Evolutionary conservation across 1,140 invertebrate genomes (phyloP).

Genomic region (Cotesia chilonis): DNA sequence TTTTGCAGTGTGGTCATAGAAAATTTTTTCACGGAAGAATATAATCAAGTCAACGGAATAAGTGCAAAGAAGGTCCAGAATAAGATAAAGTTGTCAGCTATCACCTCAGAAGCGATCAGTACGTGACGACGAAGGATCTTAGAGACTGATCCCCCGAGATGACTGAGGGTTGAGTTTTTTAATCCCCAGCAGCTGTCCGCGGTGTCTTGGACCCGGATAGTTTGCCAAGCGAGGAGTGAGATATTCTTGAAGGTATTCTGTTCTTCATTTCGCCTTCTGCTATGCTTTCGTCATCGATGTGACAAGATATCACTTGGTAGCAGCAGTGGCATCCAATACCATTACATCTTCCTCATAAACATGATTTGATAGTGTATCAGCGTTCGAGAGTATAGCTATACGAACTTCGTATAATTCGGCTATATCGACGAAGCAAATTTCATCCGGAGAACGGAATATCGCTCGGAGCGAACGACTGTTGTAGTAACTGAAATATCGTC

Average conservation of each 20-base stretch:
- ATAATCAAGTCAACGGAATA: background rate
- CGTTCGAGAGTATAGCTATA: background rate
- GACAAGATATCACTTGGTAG: background rate
- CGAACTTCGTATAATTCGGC: constrained; percentile 2
- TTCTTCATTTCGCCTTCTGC: constrained; percentile 14
- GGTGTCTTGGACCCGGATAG: constrained; percentile 23
- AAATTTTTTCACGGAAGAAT: too few relatives aligned
- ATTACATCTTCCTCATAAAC: too few relatives aligned
- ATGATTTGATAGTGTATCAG: too few relatives aligned
- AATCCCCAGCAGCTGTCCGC: constrained; percentile 43
- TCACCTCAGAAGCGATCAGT: constrained; percentile 9
- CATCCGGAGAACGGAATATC: constrained; percentile 26
- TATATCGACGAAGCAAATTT: constrained; percentile 50
- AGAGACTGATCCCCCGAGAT: constrained; percentile 37
- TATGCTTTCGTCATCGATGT: background rate
- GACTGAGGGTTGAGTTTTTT: constrained; percentile 46
- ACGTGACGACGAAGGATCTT: constrained; percentile 37
- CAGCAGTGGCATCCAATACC: too few relatives aligned
- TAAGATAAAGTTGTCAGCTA: constrained; percentile 6
- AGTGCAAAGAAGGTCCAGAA: background rate
- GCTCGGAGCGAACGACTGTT: constrained; percentile 35
- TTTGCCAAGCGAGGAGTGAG: background rate
- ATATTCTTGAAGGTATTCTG: background rate
- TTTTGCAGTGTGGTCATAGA: too few relatives aligned
- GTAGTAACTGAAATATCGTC: constrained; percentile 50